phyloP scores from a whole-genome alignment of 2,113 vertebrate species.

The Fulica atra region DNA sequence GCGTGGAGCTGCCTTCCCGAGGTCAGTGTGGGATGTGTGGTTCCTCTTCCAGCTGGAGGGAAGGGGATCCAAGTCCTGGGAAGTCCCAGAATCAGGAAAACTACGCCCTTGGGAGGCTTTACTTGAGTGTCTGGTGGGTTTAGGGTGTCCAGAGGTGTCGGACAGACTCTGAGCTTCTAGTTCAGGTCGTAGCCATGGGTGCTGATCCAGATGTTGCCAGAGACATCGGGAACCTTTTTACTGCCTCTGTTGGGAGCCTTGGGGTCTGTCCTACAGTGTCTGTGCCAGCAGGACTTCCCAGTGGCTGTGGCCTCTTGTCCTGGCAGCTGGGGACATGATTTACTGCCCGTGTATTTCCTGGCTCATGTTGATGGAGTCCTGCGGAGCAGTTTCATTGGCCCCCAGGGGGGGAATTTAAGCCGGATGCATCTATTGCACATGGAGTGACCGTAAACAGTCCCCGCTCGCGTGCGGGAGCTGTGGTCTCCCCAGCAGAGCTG shows the following conservation, averaged over 20 bases:
- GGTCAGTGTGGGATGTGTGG: neutral
- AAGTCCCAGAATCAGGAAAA: neutral
- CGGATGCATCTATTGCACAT: neutral
- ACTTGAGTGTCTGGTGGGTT: neutral
- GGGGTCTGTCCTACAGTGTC: neutral
- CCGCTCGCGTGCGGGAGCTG: neutral
- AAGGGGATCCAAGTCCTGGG: neutral
- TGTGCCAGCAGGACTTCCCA: neutral
- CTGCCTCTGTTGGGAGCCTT: neutral
- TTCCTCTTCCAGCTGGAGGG: neutral
- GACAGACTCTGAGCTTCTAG: neutral
- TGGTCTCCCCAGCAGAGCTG: neutral
- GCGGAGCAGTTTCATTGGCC: neutral
- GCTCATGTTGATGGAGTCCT: neutral
- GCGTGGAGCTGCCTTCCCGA: neutral
- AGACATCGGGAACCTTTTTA: neutral
- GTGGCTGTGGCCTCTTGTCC: neutral
- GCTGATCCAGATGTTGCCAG: neutral
- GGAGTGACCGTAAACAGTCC: neutral
- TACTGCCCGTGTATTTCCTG: neutral
- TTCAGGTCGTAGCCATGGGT: fast-evolving
- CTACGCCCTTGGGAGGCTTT: neutral
- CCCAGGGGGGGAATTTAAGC: neutral
- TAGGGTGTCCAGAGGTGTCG: neutral
- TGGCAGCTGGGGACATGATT: neutral